Base-by-base conservation (phyloP, 2,888 invertebrate species). In the Hemaris fuciformis region DNA sequence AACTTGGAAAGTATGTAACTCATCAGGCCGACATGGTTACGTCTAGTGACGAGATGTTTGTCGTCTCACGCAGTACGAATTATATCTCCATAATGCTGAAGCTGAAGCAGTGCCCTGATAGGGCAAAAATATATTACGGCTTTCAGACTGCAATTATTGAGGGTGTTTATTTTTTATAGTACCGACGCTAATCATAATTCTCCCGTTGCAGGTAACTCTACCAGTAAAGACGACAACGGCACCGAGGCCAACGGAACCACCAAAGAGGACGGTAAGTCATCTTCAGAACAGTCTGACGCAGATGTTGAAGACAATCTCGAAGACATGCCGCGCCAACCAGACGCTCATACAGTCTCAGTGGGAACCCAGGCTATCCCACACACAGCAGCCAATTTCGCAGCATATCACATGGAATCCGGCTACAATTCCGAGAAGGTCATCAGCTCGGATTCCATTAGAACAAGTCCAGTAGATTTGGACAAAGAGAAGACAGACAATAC, bases 281-380 rank as follows among this genome's bases (percentile, higher is more conserved):
- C 94, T 18, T 93, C 94, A n/a, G 95, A 94, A 68, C 95, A 96
- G 76, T 96, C 96, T 1, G 97, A 97, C 78, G 96, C 97, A 0
- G 97, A 97, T 76, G 94, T 97, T 0, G 97, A 97, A 83, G 97
- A 97, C 76, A 97, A 97, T 77, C 84, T 95, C 0, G 95, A 96
- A 67, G 95, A 94, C 61, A 87, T 88, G 38, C 84, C 91, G 2
- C 80, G 86, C 2, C 78, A 75, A 5, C 66, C 77, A 0, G 85
- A 85, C 67, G 79, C 82, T 0, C 81, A 86, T 64, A 73, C 80
- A 1, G 80, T 80, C 5, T 77, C 84, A 0, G 83, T 79, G 0
- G 84, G 79, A n/a, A 75, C 85, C 0, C 85, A 83, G 62, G 79
- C 85, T 42, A 73, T 85, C n/a, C 83, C 88, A 0, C 84, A 92